phyloP scores from a whole-genome alignment of 2,888 invertebrate species.

The Andrena chrysosceles region DNA sequence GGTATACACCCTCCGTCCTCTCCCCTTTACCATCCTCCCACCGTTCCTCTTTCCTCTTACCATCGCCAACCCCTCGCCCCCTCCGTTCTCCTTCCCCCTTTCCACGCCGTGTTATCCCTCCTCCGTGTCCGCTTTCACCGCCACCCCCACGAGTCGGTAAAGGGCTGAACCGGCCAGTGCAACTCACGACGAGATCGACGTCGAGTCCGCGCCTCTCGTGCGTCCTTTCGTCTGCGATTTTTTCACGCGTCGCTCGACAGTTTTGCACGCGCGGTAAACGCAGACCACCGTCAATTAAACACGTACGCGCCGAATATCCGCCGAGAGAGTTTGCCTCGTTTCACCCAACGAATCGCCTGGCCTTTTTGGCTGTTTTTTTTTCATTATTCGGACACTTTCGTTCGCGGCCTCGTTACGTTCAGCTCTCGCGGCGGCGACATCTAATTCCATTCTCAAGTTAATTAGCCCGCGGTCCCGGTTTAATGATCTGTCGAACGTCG shows the following conservation, averaged over 20 bases:
- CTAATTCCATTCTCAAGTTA: constrained; percentile 26
- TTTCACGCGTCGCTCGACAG: constrained; percentile 31
- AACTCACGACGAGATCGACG: constrained; percentile 79
- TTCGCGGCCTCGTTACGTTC: neutral
- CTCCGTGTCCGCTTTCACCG: constrained; percentile 57
- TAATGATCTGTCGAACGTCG: constrained; percentile 53
- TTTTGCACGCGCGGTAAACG: neutral
- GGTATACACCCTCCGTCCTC: constrained; percentile 57
- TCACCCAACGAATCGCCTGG: constrained; percentile 12
- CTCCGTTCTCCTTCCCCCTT: constrained; percentile 26
- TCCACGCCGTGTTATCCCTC: constrained; percentile 63
- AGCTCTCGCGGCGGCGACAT: neutral
- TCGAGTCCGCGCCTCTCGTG: constrained; percentile 67
- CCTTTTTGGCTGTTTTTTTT: neutral
- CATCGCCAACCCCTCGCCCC: constrained; percentile 59
- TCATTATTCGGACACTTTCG: neutral
- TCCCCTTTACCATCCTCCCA: constrained; percentile 58
- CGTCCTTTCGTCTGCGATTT: constrained; percentile 39
- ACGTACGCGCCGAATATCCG: neutral
- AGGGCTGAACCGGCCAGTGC: constrained; percentile 82
- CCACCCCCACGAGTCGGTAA: constrained; percentile 72
- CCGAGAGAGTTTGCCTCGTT: neutral
- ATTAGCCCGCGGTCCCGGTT: constrained; percentile 52
- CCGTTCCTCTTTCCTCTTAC: constrained; percentile 51
- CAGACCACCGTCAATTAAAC: neutral